Evolutionary conservation across 92 coral and sea anemone species (phyloP), one percentile per base, ranked within the genome.

Genomic region (Parazoanthus atlanticus): DNA sequence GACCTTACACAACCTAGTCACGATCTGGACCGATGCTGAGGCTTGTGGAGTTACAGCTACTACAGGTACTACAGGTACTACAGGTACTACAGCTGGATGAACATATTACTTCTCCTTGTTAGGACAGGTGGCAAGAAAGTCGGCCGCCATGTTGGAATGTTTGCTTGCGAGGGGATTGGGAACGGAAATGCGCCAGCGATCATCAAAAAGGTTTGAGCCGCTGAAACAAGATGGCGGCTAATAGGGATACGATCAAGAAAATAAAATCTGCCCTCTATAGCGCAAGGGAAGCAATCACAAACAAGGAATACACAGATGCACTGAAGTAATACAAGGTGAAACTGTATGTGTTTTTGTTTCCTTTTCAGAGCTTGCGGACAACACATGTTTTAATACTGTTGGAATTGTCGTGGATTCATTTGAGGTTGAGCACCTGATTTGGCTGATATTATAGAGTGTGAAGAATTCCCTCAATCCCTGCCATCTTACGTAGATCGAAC

Each of bases 241-340:
- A 30, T 29, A 78, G 90, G 54, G 94, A 95, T 95, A 96, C 99
- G 84, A 31, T 93, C 89, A 97, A 95, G 75, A 97, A 97, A 89
- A 85, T 93, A 46, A 97, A 97, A 86, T 82, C 88, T 87, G 80
- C 91, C 66, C 88, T 97, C 64, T 94, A 91, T 88, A 97, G 86
- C 83, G 99, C 99, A 7, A 89, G 99, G 23, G 98, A 97, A 29
- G 92, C 96, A 28, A 97, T 97, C 70, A 91, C 94, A 82, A 97
- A 97, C 88, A 97, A 94, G 80, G 98, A 97, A 79, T 97, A 90
- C 75, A 93, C 91, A 52, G 96, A 94, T 12, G 99, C 99, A 58
- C 85, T 97, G 69, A 97, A 97, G 77, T 95, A 97, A 75, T 97
- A 98, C 95, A 97, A 97, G 97, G 99, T 96, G 86, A 30, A 49